Evolutionary conservation across 2,113 vertebrate genomes (phyloP), one percentile per base, ranked within the genome.

Genomic region (Dunckerocampus dactyliophorus): DNA sequence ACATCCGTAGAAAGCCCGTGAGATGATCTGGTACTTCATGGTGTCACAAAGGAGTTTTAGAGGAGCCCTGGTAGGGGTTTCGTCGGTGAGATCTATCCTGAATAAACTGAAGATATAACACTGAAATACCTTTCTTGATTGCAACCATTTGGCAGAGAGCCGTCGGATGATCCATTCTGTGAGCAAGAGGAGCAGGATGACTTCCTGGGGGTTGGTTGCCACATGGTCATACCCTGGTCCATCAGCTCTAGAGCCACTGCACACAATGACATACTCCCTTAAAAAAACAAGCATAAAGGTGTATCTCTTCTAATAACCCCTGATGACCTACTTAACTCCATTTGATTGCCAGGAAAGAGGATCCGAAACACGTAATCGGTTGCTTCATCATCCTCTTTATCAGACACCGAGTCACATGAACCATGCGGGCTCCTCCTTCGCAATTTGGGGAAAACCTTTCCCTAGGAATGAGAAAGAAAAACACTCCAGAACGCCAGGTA

Each of bases 21-120:
- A 99, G 71, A 99, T 95, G 66, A 98, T 99, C 87, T 98, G 96
- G 86, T 98, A 97, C 90, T 98, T 99, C 97, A 99, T 99, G 39
- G 97, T 99, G 89, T 99, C 97, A 69, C 97, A 98, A 46, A 99
- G 93, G 31, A 98, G 92, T 81, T 97, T 99, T 79, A 99, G 82
- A 0, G 97, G 95, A 43, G 96, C 94, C 85, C 97, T 99, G 73
- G 39, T 21, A 43, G 60, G 14, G 47, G 49, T 9, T 60, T 19
- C 62, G 66, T 58, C 13, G 31, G 64, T 4, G 47, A 43, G 39
- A 3, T 43, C 11, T 13, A 43, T 14, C 12, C 39, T 5, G 4
- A 34, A 52, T 48, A 8, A 31, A 20, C 47, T 56, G 59, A 47
- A 28, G 5, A 62, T 47, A 0, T 6, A 24, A 46, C 15, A 10